These are phyloP conservation scores for Sebastes iracundus DNA, from an alignment of 2,797 vertebrate genomes.

Conservation along the genomic window DNA sequence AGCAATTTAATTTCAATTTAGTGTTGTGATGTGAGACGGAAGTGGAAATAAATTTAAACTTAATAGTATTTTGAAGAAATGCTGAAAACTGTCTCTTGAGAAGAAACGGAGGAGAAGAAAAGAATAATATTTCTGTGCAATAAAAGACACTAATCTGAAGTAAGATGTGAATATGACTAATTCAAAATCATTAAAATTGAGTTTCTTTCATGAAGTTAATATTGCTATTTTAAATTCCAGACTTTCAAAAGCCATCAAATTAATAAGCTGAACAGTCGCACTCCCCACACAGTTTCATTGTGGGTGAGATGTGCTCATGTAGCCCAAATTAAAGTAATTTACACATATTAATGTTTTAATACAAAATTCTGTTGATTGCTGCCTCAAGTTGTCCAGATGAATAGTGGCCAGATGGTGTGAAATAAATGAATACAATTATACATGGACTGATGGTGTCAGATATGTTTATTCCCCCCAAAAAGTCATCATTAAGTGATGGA, in stretches of 20 bases:
- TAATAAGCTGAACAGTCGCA: slow-evolving; percentile 48
- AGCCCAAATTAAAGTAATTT: slow-evolving; percentile 57
- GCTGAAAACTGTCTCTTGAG: neutral
- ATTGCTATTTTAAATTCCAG: slow-evolving; percentile 43
- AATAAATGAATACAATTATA: slow-evolving; percentile 42
- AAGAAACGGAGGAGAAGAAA: neutral
- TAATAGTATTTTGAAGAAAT: neutral
- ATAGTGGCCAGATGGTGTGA: slow-evolving; percentile 50
- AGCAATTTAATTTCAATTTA: neutral
- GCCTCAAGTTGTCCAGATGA: slow-evolving; percentile 32
- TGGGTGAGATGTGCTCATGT: slow-evolving; percentile 55
- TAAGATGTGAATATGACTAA: slow-evolving; percentile 17
- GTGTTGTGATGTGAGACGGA: neutral
- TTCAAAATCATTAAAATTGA: slow-evolving; percentile 39
- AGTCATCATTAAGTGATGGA: slow-evolving; percentile 19
- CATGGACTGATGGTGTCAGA: slow-evolving; percentile 15
- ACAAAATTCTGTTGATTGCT: slow-evolving; percentile 28
- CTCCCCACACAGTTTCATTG: slow-evolving; percentile 50
- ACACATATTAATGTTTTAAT: slow-evolving; percentile 57
- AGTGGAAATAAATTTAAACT: neutral
- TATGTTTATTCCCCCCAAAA: slow-evolving; percentile 24
- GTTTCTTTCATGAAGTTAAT: slow-evolving; percentile 39
- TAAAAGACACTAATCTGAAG: slow-evolving; percentile 29
- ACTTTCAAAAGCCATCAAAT: slow-evolving; percentile 43
- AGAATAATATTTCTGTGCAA: neutral